Evolutionary conservation across 2,888 invertebrate genomes (phyloP), one percentile per base, ranked within the genome.

Genomic region (Phengaris alcon): DNA sequence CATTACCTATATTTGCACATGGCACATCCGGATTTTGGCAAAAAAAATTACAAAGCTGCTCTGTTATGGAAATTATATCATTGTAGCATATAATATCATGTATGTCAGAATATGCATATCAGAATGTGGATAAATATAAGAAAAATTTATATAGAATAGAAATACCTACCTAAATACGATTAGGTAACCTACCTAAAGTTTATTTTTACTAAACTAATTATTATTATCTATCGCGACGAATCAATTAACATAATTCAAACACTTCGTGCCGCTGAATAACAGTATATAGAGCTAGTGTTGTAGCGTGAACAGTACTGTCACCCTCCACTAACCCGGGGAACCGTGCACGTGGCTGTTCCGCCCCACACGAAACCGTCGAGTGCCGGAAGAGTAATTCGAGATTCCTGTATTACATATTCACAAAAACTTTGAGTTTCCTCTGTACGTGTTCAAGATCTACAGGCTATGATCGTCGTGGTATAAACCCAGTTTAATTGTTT

Each of bases 281-380:
- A 57, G 15, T 57, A 57, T 15, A 3, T 57, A 46, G 6, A 7
- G 59, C 59, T 59, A 22, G 59, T 15, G 59, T 22, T 22, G 59
- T 59, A 59, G 9, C 6, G 68, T 22, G 44, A 12, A 44, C 35
- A 73, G 74, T 59, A 68, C 74, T 76, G 77, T 76, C 77, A 79
- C 79, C 79, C 79, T 79, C 77, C 70, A 69, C 68, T 69, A 75
- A 46, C 75, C 78, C 77, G 76, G 76, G 78, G 75, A 77, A 79
- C 77, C 8, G 68, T 78, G 81, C 85, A 85, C 85, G 85, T 86
- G 86, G 77, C 75, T 52, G 77, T 75, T 78, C 79, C 79, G 78
- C 73, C 57, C 46, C 57, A 72, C 72, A 72, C 72, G 72, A 72
- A 72, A 54, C 55, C 57, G 68, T 72, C 48, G 22, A 68, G 68